These are phyloP conservation scores for Melitaea cinxia DNA, from an alignment of 1,140 invertebrate genomes.

Conservation along the genomic window DNA sequence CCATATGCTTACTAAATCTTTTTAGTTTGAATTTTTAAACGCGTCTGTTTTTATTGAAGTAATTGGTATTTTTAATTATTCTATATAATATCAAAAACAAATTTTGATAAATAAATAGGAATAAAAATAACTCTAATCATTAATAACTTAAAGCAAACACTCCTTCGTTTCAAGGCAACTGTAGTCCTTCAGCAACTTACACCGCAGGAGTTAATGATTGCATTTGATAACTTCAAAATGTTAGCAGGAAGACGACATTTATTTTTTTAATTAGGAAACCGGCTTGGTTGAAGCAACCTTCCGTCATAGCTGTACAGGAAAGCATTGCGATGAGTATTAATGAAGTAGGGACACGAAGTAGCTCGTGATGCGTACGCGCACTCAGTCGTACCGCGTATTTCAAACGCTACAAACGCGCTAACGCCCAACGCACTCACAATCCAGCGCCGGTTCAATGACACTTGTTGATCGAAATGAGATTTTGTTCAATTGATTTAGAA, in stretches of 20 bases:
- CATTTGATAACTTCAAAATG: conserved; percentile 20
- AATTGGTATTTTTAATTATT: neutral
- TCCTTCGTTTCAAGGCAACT: neutral
- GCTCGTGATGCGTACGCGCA: conserved; percentile 38
- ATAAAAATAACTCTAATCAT: neutral
- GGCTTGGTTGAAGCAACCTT: conserved; percentile 74
- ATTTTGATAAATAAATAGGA: no score
- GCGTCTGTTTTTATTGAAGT: neutral
- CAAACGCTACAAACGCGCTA: conserved; percentile 55
- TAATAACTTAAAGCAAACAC: neutral
- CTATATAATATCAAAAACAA: no score
- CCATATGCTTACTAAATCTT: neutral
- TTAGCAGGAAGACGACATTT: conserved; percentile 55
- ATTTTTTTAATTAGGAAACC: conserved; percentile 79
- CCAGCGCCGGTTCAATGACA: conserved; percentile 67
- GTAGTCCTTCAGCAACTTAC: conserved; percentile 2
- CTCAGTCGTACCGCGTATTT: conserved; percentile 54
- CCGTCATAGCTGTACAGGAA: conserved; percentile 72
- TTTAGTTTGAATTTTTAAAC: neutral
- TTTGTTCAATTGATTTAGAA: conserved; percentile 42
- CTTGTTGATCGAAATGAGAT: conserved; percentile 46
- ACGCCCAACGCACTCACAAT: conserved; percentile 43
- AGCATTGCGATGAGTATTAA: conserved; percentile 74
- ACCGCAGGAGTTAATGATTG: conserved; percentile 10
- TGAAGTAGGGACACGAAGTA: conserved; percentile 62